phyloP scores from a whole-genome alignment of 2,113 vertebrate genomes.

The Ictalurus punctatus region DNA sequence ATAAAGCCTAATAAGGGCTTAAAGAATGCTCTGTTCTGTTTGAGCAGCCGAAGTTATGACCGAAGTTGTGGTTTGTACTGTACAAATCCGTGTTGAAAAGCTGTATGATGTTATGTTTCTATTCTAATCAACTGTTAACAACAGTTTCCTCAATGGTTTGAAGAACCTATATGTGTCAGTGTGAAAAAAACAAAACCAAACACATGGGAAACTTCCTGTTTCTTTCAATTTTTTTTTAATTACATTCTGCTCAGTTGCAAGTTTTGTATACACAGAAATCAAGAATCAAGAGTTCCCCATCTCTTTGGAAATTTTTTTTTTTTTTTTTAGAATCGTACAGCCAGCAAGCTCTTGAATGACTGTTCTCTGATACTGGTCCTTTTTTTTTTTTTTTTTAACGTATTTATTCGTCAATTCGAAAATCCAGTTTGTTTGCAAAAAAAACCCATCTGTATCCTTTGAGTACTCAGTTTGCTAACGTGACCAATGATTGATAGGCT shows the following conservation, averaged over 20 bases:
- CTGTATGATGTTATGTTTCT: background rate
- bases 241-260: slow-evolving; percentile 39
- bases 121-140: background rate
- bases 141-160: background rate
- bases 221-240: slow-evolving; percentile 8
- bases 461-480: background rate
- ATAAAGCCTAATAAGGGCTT: slow-evolving; percentile 38
- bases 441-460: background rate
- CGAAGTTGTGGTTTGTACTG: slow-evolving; percentile 22
- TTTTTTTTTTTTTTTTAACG: too few relatives aligned
- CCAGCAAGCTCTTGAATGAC: background rate
- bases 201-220: slow-evolving; percentile 53
- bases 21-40: slow-evolving; percentile 27
- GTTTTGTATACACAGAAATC: slow-evolving; percentile 1
- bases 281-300: background rate
- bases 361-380: background rate
- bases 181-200: slow-evolving; percentile 10
- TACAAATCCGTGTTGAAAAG: slow-evolving; percentile 1
- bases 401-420: background rate
- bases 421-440: background rate
- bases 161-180: slow-evolving; percentile 34
- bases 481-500: background rate
- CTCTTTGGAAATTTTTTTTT: background rate
- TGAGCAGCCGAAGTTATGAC: slow-evolving; percentile 40
- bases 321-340: background rate